phyloP scores from a whole-genome alignment of 2,888 invertebrate genomes.

The Agrotis exclamationis region DNA sequence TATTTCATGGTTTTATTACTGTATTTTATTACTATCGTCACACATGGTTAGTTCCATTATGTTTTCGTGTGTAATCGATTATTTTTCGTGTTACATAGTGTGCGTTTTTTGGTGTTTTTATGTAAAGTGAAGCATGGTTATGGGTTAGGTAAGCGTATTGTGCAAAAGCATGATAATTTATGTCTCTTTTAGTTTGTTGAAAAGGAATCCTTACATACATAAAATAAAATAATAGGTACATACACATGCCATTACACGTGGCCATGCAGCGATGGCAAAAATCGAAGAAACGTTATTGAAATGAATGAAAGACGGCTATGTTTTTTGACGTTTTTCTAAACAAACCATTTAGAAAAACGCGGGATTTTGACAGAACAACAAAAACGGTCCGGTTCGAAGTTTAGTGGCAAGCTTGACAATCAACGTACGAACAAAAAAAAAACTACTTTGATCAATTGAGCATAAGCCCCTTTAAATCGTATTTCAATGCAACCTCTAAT shows the following conservation, averaged over 20 bases:
- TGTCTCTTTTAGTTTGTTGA: background rate
- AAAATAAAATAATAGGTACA: too few species aligned
- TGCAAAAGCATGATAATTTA: too few species aligned
- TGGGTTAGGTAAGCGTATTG: background rate
- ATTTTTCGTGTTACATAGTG: constrained; percentile 31
- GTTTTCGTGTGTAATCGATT: constrained; percentile 41
- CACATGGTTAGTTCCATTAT: constrained; percentile 47
- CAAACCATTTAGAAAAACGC: too few species aligned
- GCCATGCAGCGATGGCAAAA: background rate
- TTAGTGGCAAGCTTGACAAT: too few species aligned
- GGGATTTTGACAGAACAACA: too few species aligned
- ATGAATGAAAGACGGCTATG: background rate
- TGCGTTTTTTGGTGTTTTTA: constrained; percentile 2
- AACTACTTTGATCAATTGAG: background rate
- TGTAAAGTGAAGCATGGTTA: constrained; percentile 16
- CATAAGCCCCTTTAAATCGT: background rate
- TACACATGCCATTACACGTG: too few species aligned
- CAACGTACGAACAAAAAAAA: background rate
- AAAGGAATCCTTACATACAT: too few species aligned
- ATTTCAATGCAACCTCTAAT: too few species aligned
- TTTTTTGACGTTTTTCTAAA: too few species aligned
- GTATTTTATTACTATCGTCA: constrained; percentile 54
- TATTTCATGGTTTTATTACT: constrained; percentile 61
- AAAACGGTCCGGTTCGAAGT: too few species aligned
- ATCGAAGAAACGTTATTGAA: background rate